Conservation (phyloP, 2,113 vertebrate genomes). For the Acanthochromis polyacanthus region DNA sequence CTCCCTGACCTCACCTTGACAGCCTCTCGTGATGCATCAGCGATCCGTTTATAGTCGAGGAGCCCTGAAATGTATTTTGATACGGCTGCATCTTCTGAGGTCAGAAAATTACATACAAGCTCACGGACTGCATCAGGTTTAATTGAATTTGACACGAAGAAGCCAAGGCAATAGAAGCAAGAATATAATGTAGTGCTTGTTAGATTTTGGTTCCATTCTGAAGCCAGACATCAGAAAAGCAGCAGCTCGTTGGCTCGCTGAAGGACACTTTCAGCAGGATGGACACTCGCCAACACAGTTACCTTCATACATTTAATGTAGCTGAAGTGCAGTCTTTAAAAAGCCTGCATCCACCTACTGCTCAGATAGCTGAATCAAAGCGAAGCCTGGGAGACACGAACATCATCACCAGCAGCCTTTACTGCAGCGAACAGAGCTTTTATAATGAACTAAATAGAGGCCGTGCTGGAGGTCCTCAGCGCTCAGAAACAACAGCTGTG, state of each 20-base stretch:
- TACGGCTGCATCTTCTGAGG: constrained; percentile 4
- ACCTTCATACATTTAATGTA: constrained; percentile 27
- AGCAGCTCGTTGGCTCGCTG: constrained; percentile 16
- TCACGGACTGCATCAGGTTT: neutral
- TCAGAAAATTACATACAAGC: neutral
- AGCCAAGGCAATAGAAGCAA: neutral
- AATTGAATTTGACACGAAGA: neutral
- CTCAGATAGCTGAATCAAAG: constrained; percentile 22
- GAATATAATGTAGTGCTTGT: neutral
- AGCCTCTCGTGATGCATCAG: constrained; percentile 23
- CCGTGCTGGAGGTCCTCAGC: neutral
- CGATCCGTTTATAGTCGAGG: constrained; percentile 14
- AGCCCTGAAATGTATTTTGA: constrained; percentile 39
- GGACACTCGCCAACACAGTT: constrained; percentile 24
- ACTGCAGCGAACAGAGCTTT: neutral
- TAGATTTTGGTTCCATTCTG: neutral
- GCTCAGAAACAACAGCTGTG: neutral
- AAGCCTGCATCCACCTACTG: constrained; percentile 13
- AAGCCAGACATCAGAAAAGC: constrained; percentile 8
- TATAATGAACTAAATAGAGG: neutral
- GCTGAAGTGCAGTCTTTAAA: constrained; percentile 39
- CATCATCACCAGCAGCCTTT: neutral
- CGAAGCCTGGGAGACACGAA: neutral
- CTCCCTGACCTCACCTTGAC: constrained; percentile 50
- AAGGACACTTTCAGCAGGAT: constrained; percentile 30